Base-by-base conservation (phyloP, 1,140 invertebrate species). In the Ruditapes philippinarum region DNA sequence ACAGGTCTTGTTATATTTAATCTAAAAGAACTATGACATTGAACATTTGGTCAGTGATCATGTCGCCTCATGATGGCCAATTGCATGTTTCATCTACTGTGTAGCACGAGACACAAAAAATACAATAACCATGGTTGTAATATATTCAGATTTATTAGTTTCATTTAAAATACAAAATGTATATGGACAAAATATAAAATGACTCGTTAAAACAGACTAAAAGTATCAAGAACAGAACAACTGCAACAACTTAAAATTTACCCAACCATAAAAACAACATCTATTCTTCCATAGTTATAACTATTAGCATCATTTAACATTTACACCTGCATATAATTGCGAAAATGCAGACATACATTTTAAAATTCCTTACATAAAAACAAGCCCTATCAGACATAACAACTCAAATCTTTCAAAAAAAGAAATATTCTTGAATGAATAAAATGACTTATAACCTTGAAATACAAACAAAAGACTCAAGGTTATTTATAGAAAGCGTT, bases 121-220 rank as follows among this genome's bases (percentile, higher is more conserved):
- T 19, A 38, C 31, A 54, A 78, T 1, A n/a, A n/a, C n/a, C n/a
- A n/a, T n/a, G n/a, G n/a, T 0, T 31, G 1, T 57, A 4, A 57
- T 78, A 78, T 54, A 57, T 78, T 78, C 74, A 54, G 74, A 51
- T 78, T 78, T 31, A 78, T 78, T 51, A 78, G 74, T 78, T 51
- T 78, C 74, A 78, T 78, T 49, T 78, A 38, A 78, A 78, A 78
- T 78, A 78, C 74, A 78, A 78, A 78, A 78, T 78, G 74, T 51
- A 78, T 78, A 78, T 78, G 74, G 74, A 78, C 74, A 78, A 54
- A 78, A 78, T 78, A 78, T 78, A 78, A 78, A 78, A 51, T 45
- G 45, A 49, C 45, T 78, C 42, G 28, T 36, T n/a, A n/a, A 49
- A 51, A 78, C 45, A 78, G 74, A 78, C 74, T 78, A 78, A 45